phyloP scores from a whole-genome alignment of 2,113 vertebrate species.

The Chlorocebus sabaeus region DNA sequence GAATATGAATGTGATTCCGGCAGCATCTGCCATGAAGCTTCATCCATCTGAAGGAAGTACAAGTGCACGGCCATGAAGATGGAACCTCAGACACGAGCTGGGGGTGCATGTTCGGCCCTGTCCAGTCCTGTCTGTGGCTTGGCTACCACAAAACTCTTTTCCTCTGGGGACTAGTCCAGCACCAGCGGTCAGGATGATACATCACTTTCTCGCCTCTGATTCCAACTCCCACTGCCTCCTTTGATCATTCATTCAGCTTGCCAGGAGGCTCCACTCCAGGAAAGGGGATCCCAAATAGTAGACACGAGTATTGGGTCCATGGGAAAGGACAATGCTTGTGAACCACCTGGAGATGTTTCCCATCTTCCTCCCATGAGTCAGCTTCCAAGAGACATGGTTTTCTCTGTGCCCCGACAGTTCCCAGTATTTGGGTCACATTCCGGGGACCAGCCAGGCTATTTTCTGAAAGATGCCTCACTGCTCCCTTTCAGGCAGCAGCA shows the following conservation, averaged over 20 bases:
- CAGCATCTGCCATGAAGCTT: neutral
- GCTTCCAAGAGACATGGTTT: neutral
- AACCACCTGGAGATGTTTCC: neutral
- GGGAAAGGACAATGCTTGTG: neutral
- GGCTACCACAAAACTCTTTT: neutral
- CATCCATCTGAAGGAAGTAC: neutral
- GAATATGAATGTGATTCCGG: too few relatives aligned
- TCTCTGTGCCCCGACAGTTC: neutral
- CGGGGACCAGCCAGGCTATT: neutral
- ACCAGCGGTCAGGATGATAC: accelerated
- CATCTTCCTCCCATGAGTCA: neutral
- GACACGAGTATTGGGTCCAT: neutral
- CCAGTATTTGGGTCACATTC: neutral
- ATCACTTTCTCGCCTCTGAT: neutral
- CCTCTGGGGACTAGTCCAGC: neutral
- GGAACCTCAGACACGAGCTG: too few relatives aligned
- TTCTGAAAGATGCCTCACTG: neutral
- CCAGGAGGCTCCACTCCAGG: neutral
- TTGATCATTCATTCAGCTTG: neutral
- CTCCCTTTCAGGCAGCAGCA: neutral
- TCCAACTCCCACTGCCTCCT: neutral
- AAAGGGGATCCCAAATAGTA: neutral
- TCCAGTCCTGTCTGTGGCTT: neutral
- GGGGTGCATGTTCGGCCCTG: accelerated
- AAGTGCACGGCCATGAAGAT: neutral